Evolutionary conservation across 2,888 invertebrate genomes (phyloP).

Genomic region (Hemistola chrysoprasaria): DNA sequence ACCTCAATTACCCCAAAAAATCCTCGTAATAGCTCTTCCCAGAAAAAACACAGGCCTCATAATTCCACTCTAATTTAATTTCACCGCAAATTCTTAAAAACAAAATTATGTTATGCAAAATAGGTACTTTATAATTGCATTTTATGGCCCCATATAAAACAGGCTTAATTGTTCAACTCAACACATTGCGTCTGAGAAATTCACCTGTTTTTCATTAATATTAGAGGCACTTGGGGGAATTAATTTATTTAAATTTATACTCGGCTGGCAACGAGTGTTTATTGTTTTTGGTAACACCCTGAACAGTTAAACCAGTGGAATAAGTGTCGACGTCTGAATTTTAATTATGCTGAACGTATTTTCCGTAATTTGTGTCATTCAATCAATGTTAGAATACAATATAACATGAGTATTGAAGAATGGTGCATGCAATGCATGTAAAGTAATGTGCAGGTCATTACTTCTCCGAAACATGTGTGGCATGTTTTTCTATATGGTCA

Average conservation of each 20-base stretch:
- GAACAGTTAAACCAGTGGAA: too few species aligned
- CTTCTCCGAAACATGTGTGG: too few species aligned
- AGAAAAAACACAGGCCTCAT: constrained; percentile 7
- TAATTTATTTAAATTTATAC: constrained; percentile 41
- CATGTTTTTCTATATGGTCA: too few species aligned
- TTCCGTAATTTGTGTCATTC: too few species aligned
- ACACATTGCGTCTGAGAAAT: constrained; percentile 31
- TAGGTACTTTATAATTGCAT: constrained; percentile 15
- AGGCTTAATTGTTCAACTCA: constrained; percentile 28
- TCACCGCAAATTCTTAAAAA: constrained; percentile 4
- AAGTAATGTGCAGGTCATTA: too few species aligned
- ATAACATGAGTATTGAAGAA: too few species aligned
- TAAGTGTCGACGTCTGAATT: too few species aligned
- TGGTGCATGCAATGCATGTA: too few species aligned
- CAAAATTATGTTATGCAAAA: constrained; percentile 13
- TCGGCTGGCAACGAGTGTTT: constrained; percentile 16
- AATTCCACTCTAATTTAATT: constrained; percentile 7
- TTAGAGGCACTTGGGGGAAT: constrained; percentile 32
- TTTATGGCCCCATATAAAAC: constrained; percentile 30
- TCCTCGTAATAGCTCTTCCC: too few species aligned
- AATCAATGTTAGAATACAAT: too few species aligned
- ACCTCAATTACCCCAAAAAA: too few species aligned
- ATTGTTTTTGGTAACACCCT: constrained; percentile 20
- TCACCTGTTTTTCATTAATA: constrained; percentile 43
- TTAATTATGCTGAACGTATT: too few species aligned